Base-by-base conservation (phyloP, 1,140 invertebrate genomes). In the Arctopsyche grandis region DNA sequence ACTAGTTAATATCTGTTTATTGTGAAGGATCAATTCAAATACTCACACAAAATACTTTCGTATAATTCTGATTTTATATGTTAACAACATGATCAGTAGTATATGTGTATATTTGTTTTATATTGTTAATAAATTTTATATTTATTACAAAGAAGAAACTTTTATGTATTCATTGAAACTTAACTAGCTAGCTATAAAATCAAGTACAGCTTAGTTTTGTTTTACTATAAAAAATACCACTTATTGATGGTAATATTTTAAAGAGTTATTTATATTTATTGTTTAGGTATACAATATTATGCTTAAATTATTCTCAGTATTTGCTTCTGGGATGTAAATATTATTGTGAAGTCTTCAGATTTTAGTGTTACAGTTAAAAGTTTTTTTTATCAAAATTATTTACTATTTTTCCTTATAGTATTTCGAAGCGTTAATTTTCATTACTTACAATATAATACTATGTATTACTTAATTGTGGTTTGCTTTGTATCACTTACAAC, bases 281-380 rank as follows among this genome's bases (percentile, higher is more conserved):
- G 19, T 75, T 79, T 79, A 75, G 66, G 44, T 79, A 26, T 66
- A 29, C 29, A 52, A 70, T 79, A 66, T 66, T 60, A 69, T 76
- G 78, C 78, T 79, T 79, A 69, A 26, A 73, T 21, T 44, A 29
- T 75, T 58, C 78, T 79, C 78, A 69, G 60, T 43, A 29, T 76
- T 75, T 66, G 73, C 71, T 69, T 75, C 73, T 75, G 71, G 69
- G 78, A 79, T 79, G 78, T 79, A 79, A 79, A 79, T 79, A 66
- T 69, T 75, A 69, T 79, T 69, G 71, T 69, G 73, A 75, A 74
- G 56, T 79, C 56, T 75, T 75, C 48, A 75, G 69, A 75, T 74
- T 79, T 79, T 79, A 73, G 60, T 76, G 66, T 75, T 75, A 79
- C 63, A 69, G 44, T 69, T 77, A 48, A 69, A 24, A 24, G 43